phyloP scores from a whole-genome alignment of 2,797 vertebrate genomes.

The Tympanoctomys barrerae region DNA sequence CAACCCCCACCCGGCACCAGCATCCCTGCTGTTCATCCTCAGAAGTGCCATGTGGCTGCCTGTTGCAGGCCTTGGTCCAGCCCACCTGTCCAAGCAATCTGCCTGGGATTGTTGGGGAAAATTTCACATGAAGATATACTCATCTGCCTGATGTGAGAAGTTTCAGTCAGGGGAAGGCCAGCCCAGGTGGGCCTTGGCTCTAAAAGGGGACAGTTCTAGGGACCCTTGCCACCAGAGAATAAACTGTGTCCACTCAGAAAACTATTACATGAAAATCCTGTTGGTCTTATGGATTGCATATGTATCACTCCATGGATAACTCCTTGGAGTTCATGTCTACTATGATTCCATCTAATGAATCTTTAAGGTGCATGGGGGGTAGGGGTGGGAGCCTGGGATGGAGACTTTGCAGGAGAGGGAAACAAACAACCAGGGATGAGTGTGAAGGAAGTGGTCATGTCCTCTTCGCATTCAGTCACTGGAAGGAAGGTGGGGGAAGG shows the following conservation, averaged over 20 bases:
- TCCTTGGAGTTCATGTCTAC: neutral
- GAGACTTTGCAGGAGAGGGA: rapidly evolving
- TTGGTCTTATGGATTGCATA: neutral
- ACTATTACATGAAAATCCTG: neutral
- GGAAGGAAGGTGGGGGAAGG: neutral
- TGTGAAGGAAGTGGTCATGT: rapidly evolving
- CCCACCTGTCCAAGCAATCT: neutral
- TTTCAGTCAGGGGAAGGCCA: neutral
- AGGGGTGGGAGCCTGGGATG: neutral
- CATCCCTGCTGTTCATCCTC: neutral
- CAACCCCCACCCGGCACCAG: rapidly evolving
- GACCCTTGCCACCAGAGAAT: neutral
- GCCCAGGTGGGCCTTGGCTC: neutral
- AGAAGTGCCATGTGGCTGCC: rapidly evolving
- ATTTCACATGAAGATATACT: neutral
- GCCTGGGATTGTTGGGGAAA: neutral
- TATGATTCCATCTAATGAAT: neutral
- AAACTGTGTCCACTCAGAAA: neutral
- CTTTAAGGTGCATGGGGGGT: neutral
- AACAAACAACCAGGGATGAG: neutral
- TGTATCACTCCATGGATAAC: neutral
- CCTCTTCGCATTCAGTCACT: neutral
- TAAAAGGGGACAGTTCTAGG: neutral
- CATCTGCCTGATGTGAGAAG: neutral
- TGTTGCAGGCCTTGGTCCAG: neutral